phyloP scores from a whole-genome alignment of 2,113 vertebrate species.

The Platycercus adscitus region DNA sequence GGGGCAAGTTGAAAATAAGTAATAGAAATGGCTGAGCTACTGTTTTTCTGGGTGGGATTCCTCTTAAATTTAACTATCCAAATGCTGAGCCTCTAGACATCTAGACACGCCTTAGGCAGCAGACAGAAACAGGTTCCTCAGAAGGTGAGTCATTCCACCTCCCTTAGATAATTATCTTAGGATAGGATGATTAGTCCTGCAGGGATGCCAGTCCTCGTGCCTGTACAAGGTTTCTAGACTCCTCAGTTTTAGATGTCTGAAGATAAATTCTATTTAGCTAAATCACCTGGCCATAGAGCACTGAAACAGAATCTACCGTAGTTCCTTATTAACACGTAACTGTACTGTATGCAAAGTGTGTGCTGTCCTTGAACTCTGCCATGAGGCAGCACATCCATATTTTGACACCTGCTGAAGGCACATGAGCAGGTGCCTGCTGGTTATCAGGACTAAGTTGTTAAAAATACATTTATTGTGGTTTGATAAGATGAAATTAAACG shows the following conservation, averaged over 20 bases:
- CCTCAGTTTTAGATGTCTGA: slow-evolving; percentile 16
- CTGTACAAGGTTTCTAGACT: background rate
- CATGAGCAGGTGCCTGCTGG: background rate
- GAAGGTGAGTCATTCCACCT: background rate
- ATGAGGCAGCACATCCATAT: rapidly evolving
- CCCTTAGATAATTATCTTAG: background rate
- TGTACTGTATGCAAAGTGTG: too few species aligned
- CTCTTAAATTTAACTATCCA: background rate
- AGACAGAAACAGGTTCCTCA: background rate
- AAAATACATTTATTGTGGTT: background rate
- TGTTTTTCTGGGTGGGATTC: background rate
- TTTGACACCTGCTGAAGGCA: background rate
- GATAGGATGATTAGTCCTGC: background rate
- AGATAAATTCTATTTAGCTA: background rate
- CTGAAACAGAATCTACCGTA: background rate
- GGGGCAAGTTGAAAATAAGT: background rate
- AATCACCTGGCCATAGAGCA: background rate
- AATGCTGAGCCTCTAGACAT: background rate
- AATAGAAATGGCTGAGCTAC: background rate
- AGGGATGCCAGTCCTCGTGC: background rate
- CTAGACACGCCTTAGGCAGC: background rate
- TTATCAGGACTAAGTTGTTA: background rate
- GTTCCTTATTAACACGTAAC: background rate
- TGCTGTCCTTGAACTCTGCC: background rate
- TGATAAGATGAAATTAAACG: background rate